Base-by-base conservation (phyloP, 2,888 invertebrate species). In the Beris chalybata region DNA sequence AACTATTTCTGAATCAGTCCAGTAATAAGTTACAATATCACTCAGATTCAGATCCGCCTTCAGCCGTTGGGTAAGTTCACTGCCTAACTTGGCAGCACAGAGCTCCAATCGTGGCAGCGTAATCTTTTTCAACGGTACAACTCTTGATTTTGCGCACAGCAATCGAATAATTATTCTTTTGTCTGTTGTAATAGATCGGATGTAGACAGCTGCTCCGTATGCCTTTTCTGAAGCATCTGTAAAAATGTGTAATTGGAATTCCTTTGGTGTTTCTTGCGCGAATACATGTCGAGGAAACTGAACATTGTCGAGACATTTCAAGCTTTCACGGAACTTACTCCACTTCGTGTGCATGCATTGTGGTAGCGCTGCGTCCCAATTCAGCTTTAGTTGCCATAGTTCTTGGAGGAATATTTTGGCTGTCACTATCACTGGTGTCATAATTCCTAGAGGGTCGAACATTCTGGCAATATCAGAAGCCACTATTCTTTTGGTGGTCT, bases 171-270 rank as follows among this genome's bases (percentile, higher is more conserved):
- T 11, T n/a, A 2, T 50, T n/a, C 12, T 11, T 22, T 22, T 22
- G 22, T 22, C 3, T 22, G 22, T 22, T 3, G 22, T 22, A 22
- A 22, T 50, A 50, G 4, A 7, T 11, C 55, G 22, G 12, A 55
- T 55, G 22, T 55, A 55, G n/a, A 55, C n/a, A 9, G 55, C 31
- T n/a, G 55, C 29, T 13, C 32, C 55, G 4, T 32, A 58, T 4
- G 65, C 65, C 9, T 50, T 58, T 15, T 30, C 11, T 2, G 57
- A 56, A 1, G 58, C 57, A 15, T 66, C 59, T 15, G 45, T 44
- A 53, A 58, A 66, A 1, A 13, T 52, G 13, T 66, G 66, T 6
- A 66, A 30, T 22, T 66, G 54, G 0, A 61, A 9, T n/a, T n/a
- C 9, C n/a, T 9, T 52, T 9, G 43, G 29, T 9, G n/a, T 38